Base-by-base conservation (phyloP, 2,888 invertebrate genomes). In the Agrotis ipsilon region DNA sequence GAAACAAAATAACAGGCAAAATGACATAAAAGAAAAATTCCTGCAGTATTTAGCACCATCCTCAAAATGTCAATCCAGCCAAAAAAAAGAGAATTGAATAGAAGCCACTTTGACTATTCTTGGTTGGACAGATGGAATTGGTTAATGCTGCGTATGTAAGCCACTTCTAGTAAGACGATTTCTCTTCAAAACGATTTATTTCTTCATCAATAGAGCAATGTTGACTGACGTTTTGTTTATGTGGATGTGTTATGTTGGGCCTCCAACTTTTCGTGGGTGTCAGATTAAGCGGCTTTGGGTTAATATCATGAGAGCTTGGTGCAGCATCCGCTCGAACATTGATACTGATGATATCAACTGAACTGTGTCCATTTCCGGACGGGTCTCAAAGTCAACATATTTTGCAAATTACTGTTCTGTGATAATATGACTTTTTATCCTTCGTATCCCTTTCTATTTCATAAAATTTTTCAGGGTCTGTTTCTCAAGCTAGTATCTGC, bases 241-340 rank as follows among this genome's bases (percentile, higher is more conserved):
- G 14, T 39, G 11, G 2, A 16, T 48, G 13, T 18, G 5, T 6
- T 72, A 27, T 45, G 18, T 19, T 65, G 14, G 7, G 18, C 9
- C n/a, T 39, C 14, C 16, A 32, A 46, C 32, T 75, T 39, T 6
- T 19, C 39, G 73, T 72, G 63, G 79, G 79, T 39, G 79, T 72
- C 24, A 13, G 59, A 63, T 63, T 19, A 46, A 27, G 9, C 18
- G 19, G 21, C 27, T 60, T 21, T 51, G 9, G 4, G 1, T 51
- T 57, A 32, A 49, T 39, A n/a, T 59, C 43, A 16, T 18, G 3
- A 45, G 45, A 45, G 45, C 43, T 11, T 11, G 43, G 43, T 43
- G 3, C 39, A 51, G 21, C 32, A 80, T 76, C 74, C 74, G 51
- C 6, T 3, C 13, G 13, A 62, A 58, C 16, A 45, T 7, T 52